These are phyloP conservation scores for Halesus radiatus DNA, from an alignment of 1,140 invertebrate genomes.

Conservation along the genomic window DNA sequence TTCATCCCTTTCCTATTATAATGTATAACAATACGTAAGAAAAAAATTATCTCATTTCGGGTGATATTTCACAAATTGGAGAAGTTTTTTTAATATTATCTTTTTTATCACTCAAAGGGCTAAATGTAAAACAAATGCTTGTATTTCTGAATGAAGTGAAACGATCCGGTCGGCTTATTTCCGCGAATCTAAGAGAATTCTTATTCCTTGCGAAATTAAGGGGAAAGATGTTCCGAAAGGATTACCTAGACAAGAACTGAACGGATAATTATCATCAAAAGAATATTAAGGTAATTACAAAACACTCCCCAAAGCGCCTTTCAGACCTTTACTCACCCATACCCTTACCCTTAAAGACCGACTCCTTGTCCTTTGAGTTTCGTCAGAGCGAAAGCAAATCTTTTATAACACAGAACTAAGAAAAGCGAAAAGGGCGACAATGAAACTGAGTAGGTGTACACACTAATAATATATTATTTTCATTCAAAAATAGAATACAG, in stretches of 20 bases:
- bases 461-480: no score
- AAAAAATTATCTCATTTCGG: no score
- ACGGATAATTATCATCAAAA: constrained; percentile 55
- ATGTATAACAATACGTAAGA: no score
- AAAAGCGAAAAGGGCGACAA: no score
- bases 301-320: constrained; percentile 47
- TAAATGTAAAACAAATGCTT: no score
- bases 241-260: constrained; percentile 51
- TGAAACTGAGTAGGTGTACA: no score
- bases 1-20: no score
- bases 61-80: no score
- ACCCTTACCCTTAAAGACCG: neutral
- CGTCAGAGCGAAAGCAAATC: constrained; percentile 16
- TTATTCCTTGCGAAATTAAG: neutral
- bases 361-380: constrained; percentile 10
- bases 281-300: constrained; percentile 55
- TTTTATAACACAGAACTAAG: neutral
- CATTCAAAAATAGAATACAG: no score
- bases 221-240: constrained; percentile 31
- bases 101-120: no score
- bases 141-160: no score
- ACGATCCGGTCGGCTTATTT: neutral
- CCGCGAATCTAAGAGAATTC: neutral
- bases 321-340: constrained; percentile 39
- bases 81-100: no score